Percentiles rank a stretch among this genome's conserved stretches.
phyloP scores from a whole-genome alignment of 1,140 invertebrate species.

The Cydia strobilella region DNA sequence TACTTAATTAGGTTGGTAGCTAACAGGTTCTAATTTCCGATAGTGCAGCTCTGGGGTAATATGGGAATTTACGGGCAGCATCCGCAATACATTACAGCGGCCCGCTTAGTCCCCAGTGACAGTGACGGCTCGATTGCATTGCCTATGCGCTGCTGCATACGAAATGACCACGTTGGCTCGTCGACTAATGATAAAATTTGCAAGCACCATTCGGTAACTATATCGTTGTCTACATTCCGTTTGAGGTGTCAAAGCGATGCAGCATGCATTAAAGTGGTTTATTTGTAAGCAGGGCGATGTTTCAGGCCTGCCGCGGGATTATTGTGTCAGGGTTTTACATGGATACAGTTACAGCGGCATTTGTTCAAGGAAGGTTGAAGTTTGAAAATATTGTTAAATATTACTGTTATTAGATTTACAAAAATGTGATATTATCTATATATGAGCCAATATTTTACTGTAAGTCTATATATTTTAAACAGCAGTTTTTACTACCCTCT shows the following conservation, averaged over 20 bases:
- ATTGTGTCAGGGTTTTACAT: constrained; percentile 11
- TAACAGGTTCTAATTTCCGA: constrained; percentile 48
- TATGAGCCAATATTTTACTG: too few relatives aligned
- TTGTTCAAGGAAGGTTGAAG: background rate
- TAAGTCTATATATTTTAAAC: too few relatives aligned
- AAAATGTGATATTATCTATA: background rate
- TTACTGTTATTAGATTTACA: background rate
- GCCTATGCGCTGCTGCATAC: constrained; percentile 47
- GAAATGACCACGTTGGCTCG: constrained; percentile 41
- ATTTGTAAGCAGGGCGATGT: constrained; percentile 29
- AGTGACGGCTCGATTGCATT: constrained; percentile 49
- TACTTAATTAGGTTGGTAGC: constrained; percentile 35
- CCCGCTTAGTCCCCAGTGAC: constrained; percentile 46
- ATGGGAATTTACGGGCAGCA: constrained; percentile 51
- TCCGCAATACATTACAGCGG: constrained; percentile 52
- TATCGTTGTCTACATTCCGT: constrained; percentile 23
- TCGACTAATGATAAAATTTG: constrained; percentile 47
- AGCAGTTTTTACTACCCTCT: too few relatives aligned
- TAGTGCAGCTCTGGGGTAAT: constrained; percentile 38
- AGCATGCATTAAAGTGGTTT: constrained; percentile 29
- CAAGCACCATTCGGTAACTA: constrained; percentile 17
- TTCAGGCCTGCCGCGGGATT: constrained; percentile 18
- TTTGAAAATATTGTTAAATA: too few relatives aligned
- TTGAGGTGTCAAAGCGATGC: constrained; percentile 20
- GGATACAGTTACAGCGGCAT: background rate